Evolutionary conservation across 2,888 invertebrate genomes (phyloP).

Genomic region (Orchestes rusci): DNA sequence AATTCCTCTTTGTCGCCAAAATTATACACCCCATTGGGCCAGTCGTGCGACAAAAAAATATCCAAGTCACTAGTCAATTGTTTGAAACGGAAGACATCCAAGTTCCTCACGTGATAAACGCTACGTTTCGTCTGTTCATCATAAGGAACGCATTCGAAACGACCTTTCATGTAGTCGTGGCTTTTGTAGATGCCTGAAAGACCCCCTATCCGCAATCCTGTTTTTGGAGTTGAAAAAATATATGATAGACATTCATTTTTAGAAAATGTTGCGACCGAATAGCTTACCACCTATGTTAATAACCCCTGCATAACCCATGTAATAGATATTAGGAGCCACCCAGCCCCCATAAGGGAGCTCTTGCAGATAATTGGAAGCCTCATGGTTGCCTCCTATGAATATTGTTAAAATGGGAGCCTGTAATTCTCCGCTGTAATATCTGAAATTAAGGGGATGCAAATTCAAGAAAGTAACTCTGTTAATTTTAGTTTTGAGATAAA

Average conservation of each 20-base stretch:
- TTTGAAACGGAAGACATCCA: conserved; percentile 83
- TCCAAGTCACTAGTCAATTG: conserved; percentile 69
- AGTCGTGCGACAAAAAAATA: conserved; percentile 93
- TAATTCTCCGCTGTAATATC: conserved; percentile 90
- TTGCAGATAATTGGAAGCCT: conserved; percentile 94
- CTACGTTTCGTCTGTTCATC: conserved; percentile 67
- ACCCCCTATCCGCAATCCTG: conserved; percentile 46
- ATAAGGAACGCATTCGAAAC: conserved; percentile 85
- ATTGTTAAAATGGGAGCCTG: conserved; percentile 85
- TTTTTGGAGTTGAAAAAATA: background rate
- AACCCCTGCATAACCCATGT: conserved; percentile 86
- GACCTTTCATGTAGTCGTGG: conserved; percentile 74
- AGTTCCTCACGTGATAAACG: conserved; percentile 86
- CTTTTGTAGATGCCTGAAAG: conserved; percentile 91
- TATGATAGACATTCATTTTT: conserved; percentile 2
- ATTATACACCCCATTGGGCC: conserved; percentile 85
- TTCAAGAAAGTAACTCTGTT: too few species aligned
- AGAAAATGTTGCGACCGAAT: background rate
- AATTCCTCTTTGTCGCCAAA: conserved; percentile 73
- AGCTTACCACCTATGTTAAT: conserved; percentile 65
- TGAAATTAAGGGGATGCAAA: too few species aligned
- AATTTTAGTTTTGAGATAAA: too few species aligned
- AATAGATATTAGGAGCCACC: conserved; percentile 98
- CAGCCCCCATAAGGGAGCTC: conserved; percentile 97
- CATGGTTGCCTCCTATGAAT: conserved; percentile 98